These are phyloP conservation scores for Miichthys miiuy DNA, from an alignment of 2,797 vertebrate species.

Conservation along the genomic window DNA sequence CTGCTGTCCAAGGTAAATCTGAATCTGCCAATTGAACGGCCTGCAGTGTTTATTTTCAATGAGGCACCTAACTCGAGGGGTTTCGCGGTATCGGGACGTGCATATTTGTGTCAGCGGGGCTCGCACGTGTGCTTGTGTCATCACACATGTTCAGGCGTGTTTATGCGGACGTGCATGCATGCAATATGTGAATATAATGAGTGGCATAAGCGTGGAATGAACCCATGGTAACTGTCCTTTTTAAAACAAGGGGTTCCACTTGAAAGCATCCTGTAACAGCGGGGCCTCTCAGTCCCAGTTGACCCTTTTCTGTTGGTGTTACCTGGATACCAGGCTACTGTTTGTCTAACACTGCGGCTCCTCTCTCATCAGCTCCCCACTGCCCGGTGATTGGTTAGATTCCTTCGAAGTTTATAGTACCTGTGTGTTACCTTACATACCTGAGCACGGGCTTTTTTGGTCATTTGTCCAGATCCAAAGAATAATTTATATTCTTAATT, in stretches of 20 bases:
- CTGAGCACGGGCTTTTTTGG: conserved; percentile 11
- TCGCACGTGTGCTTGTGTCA: conserved; percentile 19
- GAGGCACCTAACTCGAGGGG: conserved; percentile 39
- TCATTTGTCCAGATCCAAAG: not conserved
- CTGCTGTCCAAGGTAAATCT: conserved; percentile 70
- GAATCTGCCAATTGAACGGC: conserved; percentile 46
- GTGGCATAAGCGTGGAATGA: conserved; percentile 23
- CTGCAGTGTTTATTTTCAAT: conserved; percentile 50
- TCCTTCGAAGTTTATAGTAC: conserved; percentile 33
- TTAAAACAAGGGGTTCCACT: conserved; percentile 39
- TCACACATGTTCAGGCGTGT: conserved; percentile 38
- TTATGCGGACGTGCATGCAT: conserved; percentile 37
- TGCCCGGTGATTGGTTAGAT: conserved; percentile 8
- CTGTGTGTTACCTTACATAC: conserved; percentile 33
- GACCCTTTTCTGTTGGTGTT: conserved; percentile 50
- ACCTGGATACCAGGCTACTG: conserved; percentile 68
- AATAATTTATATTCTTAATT: not conserved
- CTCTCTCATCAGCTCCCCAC: conserved; percentile 29
- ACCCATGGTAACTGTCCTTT: conserved; percentile 8
- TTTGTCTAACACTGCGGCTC: conserved; percentile 71
- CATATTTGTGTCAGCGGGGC: conserved; percentile 43
- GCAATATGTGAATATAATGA: conserved; percentile 14
- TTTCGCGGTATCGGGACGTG: conserved; percentile 17
- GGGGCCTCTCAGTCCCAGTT: conserved; percentile 31
- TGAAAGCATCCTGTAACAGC: conserved; percentile 47